Conservation (phyloP, 2,888 invertebrate genomes). For the Tillus elongatus region DNA sequence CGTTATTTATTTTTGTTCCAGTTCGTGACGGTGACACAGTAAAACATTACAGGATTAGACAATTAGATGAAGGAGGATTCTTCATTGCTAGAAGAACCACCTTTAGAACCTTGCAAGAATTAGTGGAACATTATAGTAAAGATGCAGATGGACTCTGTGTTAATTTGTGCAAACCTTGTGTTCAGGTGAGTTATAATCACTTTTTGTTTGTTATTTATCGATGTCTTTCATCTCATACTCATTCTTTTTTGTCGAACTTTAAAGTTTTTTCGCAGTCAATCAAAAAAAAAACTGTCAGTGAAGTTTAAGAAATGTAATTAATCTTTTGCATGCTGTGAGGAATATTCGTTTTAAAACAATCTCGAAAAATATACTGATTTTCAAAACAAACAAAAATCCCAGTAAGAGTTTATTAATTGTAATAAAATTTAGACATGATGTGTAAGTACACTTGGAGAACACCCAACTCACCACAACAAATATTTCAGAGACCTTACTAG, state of each 20-base stretch:
- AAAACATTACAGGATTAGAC: constrained; percentile 97
- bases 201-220: constrained; percentile 14
- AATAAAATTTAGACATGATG: no score
- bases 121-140: constrained; percentile 95
- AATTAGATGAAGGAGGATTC: constrained; percentile 97
- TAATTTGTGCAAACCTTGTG: constrained; percentile 88
- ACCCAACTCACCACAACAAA: no score
- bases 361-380: no score
- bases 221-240: no score
- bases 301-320: no score
- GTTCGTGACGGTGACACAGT: constrained; percentile 98
- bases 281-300: no score
- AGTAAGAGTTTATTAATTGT: no score
- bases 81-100: constrained; percentile 98
- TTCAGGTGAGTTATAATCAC: constrained; percentile 77
- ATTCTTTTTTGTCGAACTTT: constrained; percentile 17
- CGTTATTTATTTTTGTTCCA: constrained; percentile 45
- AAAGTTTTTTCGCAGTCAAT: constrained; percentile 13
- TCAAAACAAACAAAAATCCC: no score
- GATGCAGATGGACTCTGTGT: constrained; percentile 98
- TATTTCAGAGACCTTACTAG: no score
- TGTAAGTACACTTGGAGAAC: no score
- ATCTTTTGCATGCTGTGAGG: no score
- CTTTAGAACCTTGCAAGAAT: constrained; percentile 92
- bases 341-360: no score